Base-by-base conservation (phyloP, 2,888 invertebrate genomes). In the Biston stratarius region DNA sequence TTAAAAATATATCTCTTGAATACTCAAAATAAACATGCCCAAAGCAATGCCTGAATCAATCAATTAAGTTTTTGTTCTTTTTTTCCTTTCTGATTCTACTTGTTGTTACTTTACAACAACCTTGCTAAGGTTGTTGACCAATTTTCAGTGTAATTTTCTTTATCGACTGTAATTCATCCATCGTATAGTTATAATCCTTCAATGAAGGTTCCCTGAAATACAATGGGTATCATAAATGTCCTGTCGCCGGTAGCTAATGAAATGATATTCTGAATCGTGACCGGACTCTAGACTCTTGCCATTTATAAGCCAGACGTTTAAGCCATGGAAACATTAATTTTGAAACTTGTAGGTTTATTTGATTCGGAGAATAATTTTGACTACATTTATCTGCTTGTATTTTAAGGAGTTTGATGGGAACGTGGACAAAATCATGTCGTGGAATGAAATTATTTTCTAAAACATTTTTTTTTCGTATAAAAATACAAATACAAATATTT, bases 191-290 rank as follows among this genome's bases (percentile, higher is more conserved):
- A 49, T 24, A 33, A 57, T 65, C 56, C 66, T 36, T 66, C 40
- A 49, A 58, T 60, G 52, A 57, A 57, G 60, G 58, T 61, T 36
- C 40, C 40, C 10, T 56, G 56, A 51, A 70, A 69, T 52, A 69
- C 67, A 71, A 70, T 55, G 67, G 66, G 59, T 74, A 70, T 73
- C 70, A 74, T 68, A 47, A 64, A 61, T 44, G 68, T 24, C 67
- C 64, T 71, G 72, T 70, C 70, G 67, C 64, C 65, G 59, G 63
- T 67, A 77, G 71, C 73, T 82, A 80, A 83, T 83, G 77, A 81
- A 83, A 84, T 83, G 71, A 81, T 78, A 78, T 80, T 79, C 75
- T 70, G 77, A 78, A 74, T 73, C 75, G 75, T 77, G 75, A 74
- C 75, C 65, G 56, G 71, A 74, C 74, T 75, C 52, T 62, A 59